phyloP scores from a whole-genome alignment of 2,113 vertebrate species.

The Silurus asotus region DNA sequence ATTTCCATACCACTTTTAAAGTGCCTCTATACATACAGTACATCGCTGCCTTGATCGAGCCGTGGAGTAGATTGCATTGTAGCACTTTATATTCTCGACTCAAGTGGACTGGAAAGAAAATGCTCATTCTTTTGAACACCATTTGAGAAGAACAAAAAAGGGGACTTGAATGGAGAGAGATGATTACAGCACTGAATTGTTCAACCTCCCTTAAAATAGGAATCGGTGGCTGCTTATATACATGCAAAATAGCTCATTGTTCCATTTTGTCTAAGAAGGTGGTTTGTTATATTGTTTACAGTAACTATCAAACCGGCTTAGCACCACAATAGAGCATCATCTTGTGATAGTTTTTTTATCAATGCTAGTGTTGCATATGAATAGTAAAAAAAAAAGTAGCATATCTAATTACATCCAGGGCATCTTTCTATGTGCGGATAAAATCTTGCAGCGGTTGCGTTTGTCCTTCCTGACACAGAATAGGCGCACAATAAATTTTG shows the following conservation, averaged over 20 bases:
- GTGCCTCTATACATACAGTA: background rate
- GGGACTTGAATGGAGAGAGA: slow-evolving; percentile 41
- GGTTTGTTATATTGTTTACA: slow-evolving; percentile 62
- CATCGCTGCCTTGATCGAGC: background rate
- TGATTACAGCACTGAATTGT: slow-evolving; percentile 45
- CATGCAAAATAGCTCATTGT: slow-evolving; percentile 65
- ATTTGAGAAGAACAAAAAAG: slow-evolving; percentile 43
- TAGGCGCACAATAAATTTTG: slow-evolving; percentile 65
- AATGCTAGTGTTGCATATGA: slow-evolving; percentile 59
- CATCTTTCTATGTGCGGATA: slow-evolving; percentile 69
- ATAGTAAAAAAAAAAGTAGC: slow-evolving; percentile 62
- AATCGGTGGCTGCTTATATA: slow-evolving; percentile 53
- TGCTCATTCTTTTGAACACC: slow-evolving; percentile 35
- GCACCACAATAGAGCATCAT: slow-evolving; percentile 67
- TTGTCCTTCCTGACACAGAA: slow-evolving; percentile 58
- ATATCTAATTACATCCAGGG: slow-evolving; percentile 78
- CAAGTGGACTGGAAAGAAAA: slow-evolving; percentile 44
- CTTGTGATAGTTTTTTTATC: slow-evolving; percentile 69
- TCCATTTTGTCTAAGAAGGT: slow-evolving; percentile 64
- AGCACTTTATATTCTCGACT: slow-evolving; percentile 28
- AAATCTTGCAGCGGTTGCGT: slow-evolving; percentile 80
- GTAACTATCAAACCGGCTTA: slow-evolving; percentile 68
- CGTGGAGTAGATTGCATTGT: slow-evolving; percentile 38
- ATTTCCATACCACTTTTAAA: background rate
- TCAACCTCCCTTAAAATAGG: slow-evolving; percentile 51